Evolutionary conservation across 2,113 vertebrate genomes (phyloP).

Genomic region (Macaca nemestrina): DNA sequence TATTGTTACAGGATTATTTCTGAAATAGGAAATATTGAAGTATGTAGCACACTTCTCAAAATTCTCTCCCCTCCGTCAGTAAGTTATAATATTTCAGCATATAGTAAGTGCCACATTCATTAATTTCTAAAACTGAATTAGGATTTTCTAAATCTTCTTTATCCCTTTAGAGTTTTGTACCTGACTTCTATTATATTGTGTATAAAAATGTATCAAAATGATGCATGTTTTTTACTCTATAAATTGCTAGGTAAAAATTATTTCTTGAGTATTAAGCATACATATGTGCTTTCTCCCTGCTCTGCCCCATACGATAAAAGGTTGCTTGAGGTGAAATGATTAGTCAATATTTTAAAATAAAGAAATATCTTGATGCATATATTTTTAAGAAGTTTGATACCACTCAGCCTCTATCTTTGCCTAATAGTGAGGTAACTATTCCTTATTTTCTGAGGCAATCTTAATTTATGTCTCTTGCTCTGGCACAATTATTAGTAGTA

Average conservation of each 20-base stretch:
- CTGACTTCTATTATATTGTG: conserved; percentile 67
- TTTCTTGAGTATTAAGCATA: not conserved
- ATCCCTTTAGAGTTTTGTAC: conserved; percentile 55
- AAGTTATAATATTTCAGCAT: conserved; percentile 76
- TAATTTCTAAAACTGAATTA: conserved; percentile 76
- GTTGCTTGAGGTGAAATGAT: conserved; percentile 17
- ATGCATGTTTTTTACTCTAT: conserved; percentile 30
- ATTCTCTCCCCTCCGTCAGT: conserved; percentile 65
- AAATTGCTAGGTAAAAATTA: conserved; percentile 8
- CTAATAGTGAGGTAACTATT: not conserved
- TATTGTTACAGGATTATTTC: conserved; percentile 71
- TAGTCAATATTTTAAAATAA: conserved; percentile 32
- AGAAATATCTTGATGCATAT: not conserved
- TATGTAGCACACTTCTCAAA: conserved; percentile 61
- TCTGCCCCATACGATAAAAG: not conserved
- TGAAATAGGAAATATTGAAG: conserved; percentile 62
- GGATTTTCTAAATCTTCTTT: conserved; percentile 74
- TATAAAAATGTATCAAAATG: conserved; percentile 54
- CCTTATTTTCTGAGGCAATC: not conserved
- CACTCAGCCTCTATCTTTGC: not conserved
- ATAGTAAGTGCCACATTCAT: conserved; percentile 69
- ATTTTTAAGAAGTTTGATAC: conserved; percentile 3
- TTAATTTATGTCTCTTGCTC: not conserved
- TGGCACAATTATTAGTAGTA: not conserved
- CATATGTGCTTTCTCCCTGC: not conserved